Conservation (phyloP, 1,140 invertebrate genomes). For the Aethina tumida region DNA sequence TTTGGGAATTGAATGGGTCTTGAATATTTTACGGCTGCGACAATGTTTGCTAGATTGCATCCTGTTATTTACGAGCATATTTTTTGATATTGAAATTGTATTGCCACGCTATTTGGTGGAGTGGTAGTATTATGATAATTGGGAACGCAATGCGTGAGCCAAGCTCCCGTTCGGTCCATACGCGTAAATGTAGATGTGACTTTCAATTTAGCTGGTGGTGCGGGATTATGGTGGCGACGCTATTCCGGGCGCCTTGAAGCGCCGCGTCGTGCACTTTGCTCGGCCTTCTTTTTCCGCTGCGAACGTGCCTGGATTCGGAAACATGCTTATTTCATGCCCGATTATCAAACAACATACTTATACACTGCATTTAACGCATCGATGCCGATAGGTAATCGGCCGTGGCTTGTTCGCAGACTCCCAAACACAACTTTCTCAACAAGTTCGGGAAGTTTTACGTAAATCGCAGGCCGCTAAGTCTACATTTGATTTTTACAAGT, state of each 20-base stretch:
- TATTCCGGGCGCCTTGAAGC: slow-evolving; percentile 23
- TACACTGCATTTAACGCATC: slow-evolving; percentile 12
- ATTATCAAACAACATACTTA: slow-evolving; percentile 19
- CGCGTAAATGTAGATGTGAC: slow-evolving; percentile 31
- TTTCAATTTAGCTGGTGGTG: slow-evolving; percentile 29
- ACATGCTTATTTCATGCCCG: slow-evolving; percentile 22
- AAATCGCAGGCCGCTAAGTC: too few relatives aligned
- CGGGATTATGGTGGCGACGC: slow-evolving; percentile 29
- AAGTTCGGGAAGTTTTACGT: too few relatives aligned
- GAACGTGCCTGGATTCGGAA: slow-evolving; percentile 23
- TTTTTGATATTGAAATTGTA: slow-evolving; percentile 22
- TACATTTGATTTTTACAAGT: too few relatives aligned
- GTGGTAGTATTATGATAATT: slow-evolving; percentile 25
- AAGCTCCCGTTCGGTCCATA: too few relatives aligned
- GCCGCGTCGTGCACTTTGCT: slow-evolving; percentile 10
- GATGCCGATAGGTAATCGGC: neutral
- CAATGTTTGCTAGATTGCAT: too few relatives aligned
- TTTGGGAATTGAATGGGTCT: too few relatives aligned
- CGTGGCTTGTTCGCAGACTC: too few relatives aligned
- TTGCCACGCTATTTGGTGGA: slow-evolving; percentile 5
- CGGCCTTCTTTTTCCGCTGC: slow-evolving; percentile 8
- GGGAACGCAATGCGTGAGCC: slow-evolving; percentile 26
- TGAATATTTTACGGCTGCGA: too few relatives aligned
- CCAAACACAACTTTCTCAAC: too few relatives aligned
- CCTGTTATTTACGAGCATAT: too few relatives aligned